Conservation (phyloP, 2,797 vertebrate species). For the Pipistrellus nathusii region DNA sequence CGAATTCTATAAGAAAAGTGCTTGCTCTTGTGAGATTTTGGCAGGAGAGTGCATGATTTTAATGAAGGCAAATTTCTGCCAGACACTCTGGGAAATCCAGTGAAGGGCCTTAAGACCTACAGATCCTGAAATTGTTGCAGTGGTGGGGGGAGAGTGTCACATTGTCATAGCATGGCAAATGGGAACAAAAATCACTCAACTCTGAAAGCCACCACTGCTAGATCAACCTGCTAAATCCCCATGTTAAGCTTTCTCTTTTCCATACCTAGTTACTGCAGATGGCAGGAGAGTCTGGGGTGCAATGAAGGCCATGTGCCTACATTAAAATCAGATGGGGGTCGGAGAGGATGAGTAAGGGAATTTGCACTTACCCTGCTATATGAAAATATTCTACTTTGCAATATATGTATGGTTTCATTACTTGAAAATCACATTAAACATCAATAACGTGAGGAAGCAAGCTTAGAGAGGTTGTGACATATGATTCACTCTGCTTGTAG, state of each 20-base stretch:
- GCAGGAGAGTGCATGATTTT: constrained; percentile 45
- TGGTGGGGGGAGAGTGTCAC: not conserved
- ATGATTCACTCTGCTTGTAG: not conserved
- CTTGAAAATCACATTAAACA: not conserved
- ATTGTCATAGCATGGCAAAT: not conserved
- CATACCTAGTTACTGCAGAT: constrained; percentile 28
- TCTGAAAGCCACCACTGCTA: constrained; percentile 48
- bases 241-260: constrained; percentile 47
- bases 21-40: constrained; percentile 59
- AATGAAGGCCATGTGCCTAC: not conserved
- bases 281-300: not conserved
- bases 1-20: constrained; percentile 50
- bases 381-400: not conserved
- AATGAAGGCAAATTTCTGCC: constrained; percentile 61
- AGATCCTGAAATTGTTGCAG: constrained; percentile 41
- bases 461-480: constrained; percentile 30
- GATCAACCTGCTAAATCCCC: constrained; percentile 11
- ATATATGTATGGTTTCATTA: constrained; percentile 30
- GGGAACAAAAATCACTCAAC: constrained; percentile 18
- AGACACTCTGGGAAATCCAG: constrained; percentile 27
- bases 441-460: not conserved
- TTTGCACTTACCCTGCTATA: constrained; percentile 16
- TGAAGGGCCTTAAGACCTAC: constrained; percentile 20
- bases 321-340: not conserved
- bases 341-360: constrained; percentile 36